Percentiles rank a stretch among this genome's conserved stretches.
Conservation (phyloP, 2,113 vertebrate genomes). For the Orycteropus afer region DNA sequence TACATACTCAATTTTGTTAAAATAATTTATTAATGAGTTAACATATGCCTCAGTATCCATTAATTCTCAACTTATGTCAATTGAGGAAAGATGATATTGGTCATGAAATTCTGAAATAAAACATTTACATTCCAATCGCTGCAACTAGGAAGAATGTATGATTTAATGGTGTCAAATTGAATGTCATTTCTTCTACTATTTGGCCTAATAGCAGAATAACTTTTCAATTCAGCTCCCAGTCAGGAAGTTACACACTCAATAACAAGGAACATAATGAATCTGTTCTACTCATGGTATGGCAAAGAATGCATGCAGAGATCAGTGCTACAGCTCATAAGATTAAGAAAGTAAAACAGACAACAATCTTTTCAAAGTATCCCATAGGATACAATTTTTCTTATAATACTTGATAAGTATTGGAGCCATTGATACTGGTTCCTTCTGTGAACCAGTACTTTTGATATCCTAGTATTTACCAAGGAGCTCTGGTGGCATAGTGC, state of each 20-base stretch:
- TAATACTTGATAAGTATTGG: no score
- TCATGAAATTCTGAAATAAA: constrained; percentile 2
- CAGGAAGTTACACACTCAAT: neutral
- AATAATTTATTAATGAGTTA: neutral
- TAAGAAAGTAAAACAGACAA: neutral
- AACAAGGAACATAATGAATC: neutral
- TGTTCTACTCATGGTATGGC: neutral
- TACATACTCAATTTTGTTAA: neutral
- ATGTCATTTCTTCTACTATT: neutral
- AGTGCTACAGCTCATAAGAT: neutral
- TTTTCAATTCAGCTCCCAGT: neutral
- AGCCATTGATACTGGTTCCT: neutral
- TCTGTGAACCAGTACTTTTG: neutral
- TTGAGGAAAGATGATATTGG: neutral
- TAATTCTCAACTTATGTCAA: neutral
- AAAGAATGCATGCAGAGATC: neutral
- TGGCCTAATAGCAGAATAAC: neutral
- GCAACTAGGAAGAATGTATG: neutral
- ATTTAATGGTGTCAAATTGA: neutral
- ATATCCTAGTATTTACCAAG: neutral
- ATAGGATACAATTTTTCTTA: neutral
- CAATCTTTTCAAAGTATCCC: neutral
- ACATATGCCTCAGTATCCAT: neutral
- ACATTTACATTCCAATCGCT: neutral
- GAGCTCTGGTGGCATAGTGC: no score